Base-by-base conservation (phyloP, 1,140 invertebrate genomes). In the Heliothis virescens region DNA sequence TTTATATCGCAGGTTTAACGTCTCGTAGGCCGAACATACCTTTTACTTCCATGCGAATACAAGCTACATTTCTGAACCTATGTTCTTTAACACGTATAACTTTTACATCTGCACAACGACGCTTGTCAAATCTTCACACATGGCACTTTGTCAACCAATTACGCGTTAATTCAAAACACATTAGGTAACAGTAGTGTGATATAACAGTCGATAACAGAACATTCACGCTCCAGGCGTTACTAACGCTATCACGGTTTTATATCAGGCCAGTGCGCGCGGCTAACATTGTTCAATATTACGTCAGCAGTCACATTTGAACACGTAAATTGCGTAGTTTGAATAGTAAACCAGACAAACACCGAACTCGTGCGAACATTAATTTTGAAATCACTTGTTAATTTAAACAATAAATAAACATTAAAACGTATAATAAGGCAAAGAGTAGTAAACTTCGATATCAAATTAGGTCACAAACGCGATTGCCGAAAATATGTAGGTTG, bases 91-190 rank as follows among this genome's bases (percentile, higher is more conserved):
- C 21, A 26, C 21, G 21, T 26, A 26, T 26, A 26, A 26, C 21
- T 9, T 41, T 4, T 52, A 10, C 7, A 41, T 57, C 21, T 52
- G 69, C 52, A n/a, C 50, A n/a, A 41, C 26, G 41, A n/a, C n/a
- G n/a, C 52, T 29, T 9, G 34, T 34, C 34, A 34, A 34, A 34
- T 41, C 52, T 21, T 72, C 69, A 41, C 52, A 50, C 77, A 15
- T 34, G 55, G 34, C 48, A 57, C 75, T 65, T 87, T 89, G 85
- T 87, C 79, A 86, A 86, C 79, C 85, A 83, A 89, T 89, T 88
- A 85, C 84, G 75, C 52, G 62, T 75, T 81, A 82, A 86, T 87
- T 85, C 81, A 83, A 57, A 83, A 76, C 50, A 26, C 82, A 86
- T 89, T 85, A 85, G 80, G 84, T 80, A 86, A 88, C 84, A 78